Evolutionary conservation across 2,113 vertebrate species (phyloP).

Genomic region (Dermatemys mawii): DNA sequence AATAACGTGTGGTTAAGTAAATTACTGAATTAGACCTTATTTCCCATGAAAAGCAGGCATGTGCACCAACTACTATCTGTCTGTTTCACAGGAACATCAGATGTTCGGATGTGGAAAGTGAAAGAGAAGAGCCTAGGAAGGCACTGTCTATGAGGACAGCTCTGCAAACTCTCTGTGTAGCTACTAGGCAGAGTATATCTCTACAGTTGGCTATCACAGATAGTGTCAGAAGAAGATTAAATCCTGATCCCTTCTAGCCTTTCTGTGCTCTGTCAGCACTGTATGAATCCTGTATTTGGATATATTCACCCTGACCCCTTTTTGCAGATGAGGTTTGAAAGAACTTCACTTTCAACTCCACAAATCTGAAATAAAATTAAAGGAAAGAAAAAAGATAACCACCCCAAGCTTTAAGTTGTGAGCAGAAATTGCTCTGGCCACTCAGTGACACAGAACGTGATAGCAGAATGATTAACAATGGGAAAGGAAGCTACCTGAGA

Average conservation of each 20-base stretch:
- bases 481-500: conserved; percentile 51
- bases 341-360: not conserved
- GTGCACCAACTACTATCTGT: not conserved
- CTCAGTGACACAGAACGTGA: conserved; percentile 45
- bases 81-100: not conserved
- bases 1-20: not conserved
- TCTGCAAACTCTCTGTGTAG: not conserved
- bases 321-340: not conserved
- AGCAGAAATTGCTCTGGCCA: conserved; percentile 49
- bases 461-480: conserved; percentile 53
- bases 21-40: not conserved
- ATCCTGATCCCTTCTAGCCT: not conserved
- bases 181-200: not conserved
- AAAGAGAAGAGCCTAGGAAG: not conserved
- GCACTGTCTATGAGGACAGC: not conserved
- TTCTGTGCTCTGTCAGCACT: not conserved
- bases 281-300: not conserved
- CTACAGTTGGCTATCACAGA: not conserved
- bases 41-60: not conserved
- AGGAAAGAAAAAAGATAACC: not conserved
- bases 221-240: not conserved
- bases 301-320: not conserved
- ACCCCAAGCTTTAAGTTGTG: conserved; percentile 9
- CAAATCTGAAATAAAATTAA: not conserved
- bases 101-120: not conserved